A percentile compares a stretch with the other conserved stretches of the same genome.
These are phyloP conservation scores for Propithecus coquereli DNA, from an alignment of 2,113 vertebrate species.

Conservation along the genomic window DNA sequence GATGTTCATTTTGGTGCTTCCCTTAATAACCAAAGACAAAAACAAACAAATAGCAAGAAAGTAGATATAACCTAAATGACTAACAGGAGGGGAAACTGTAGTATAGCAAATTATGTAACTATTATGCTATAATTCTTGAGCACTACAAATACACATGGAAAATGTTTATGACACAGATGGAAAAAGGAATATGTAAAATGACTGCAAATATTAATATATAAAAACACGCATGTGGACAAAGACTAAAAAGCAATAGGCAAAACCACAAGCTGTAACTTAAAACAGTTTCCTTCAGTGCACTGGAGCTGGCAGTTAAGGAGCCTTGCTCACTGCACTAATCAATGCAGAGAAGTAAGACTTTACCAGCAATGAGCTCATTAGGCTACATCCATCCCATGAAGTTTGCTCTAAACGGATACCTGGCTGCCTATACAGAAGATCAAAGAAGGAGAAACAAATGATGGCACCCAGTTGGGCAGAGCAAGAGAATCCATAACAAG, in stretches of 20 bases:
- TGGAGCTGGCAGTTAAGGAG: neutral
- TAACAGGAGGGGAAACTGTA: neutral
- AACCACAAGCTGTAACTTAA: neutral
- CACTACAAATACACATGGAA: neutral
- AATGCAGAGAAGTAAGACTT: neutral
- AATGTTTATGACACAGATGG: neutral
- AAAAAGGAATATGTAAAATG: constrained; percentile 1
- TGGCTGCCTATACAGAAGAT: neutral
- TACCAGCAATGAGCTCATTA: neutral
- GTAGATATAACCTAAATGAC: neutral
- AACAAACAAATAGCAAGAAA: neutral
- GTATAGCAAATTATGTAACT: neutral
- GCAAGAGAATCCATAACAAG: neutral
- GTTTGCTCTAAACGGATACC: neutral
- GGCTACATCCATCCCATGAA: neutral
- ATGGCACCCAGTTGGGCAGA: neutral
- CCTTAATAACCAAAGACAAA: neutral
- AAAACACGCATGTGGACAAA: neutral
- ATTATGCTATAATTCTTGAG: neutral
- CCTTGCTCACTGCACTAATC: neutral
- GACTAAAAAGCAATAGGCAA: neutral
- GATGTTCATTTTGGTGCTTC: neutral
- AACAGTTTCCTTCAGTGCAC: neutral
- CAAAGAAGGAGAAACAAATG: neutral
- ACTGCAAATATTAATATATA: neutral